Evolutionary conservation across 2,797 vertebrate species (phyloP), one percentile per base, ranked within the genome.

Genomic region (Anguilla anguilla): DNA sequence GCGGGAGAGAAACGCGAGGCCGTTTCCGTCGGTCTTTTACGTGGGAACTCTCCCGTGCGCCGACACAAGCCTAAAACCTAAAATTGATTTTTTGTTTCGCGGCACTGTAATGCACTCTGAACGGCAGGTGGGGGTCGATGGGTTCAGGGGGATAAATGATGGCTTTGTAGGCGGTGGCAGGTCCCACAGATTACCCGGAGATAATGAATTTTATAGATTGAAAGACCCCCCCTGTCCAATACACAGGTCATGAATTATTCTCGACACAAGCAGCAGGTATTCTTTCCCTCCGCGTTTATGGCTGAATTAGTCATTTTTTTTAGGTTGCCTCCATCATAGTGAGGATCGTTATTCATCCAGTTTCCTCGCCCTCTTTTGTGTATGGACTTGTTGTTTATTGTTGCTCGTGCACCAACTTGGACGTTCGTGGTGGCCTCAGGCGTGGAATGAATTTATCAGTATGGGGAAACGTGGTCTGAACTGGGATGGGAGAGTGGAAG

Each of bases 131-230:
- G 64, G 64, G 82, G 46, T 83, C 28, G 22, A 43, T 74, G 82
- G 51, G 81, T 72, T 31, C 79, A 51, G 67, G 13, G 86, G 77
- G 87, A 86, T 89, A 88, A 92, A 77, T 69, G 55, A 86, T 77
- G 82, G 88, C 74, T 82, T 87, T 81, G 46, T 81, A 6, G 39
- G 77, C 22, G 39, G 86, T 86, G 86, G 88, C 67, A 67, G 49
- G 92, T 92, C 87, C 39, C 85, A 87, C 90, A 89, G 72, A 74
- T 74, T 39, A 74, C 72, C 69, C 0, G 35, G 28, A n/a, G 83
- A 19, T 92, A 91, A 89, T 92, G 91, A 86, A 88, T 93, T 94
- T 94, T 94, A 93, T 93, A 91, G 93, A 95, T 94, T 89, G 93
- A 51, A 85, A 89, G 86, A 93, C 88, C 84, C 39, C 35, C n/a